Base-by-base conservation (phyloP, 2,888 invertebrate genomes). In the Pharmacophagus antenor region DNA sequence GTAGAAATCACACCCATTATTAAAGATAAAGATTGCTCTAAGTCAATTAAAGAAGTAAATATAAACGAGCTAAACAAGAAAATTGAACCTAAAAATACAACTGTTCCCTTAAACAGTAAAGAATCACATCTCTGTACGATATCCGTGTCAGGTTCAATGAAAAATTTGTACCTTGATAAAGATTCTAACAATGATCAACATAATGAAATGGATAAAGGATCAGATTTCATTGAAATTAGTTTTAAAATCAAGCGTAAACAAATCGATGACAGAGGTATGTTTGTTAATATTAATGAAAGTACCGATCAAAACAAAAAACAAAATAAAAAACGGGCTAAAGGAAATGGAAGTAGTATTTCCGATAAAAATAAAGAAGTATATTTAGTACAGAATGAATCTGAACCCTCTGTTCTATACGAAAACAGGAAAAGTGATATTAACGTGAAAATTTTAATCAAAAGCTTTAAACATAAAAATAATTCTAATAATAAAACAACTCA, bases 141-240 rank as follows among this genome's bases (percentile, higher is more conserved):
- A 17, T 70, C 72, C 2, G 75, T 79, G 12, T 67, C 72, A 58
- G 70, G 69, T 41, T 61, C 67, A 3, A 66, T 70, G 20, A 74
- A 74, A 7, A 65, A 70, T 27, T 59, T 23, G 31, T 52, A 63
- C 41, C 63, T 72, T 20, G 68, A 71, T 54, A 65, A 65, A 31
- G 54, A 62, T 5, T 58, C 66, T 54, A 63, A 72, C 18, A 56
- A 67, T 2, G 58, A 56, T 2, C 66, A 75, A 47, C 61, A 56
- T 1, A 74, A 65, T 64, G 80, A 77, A 55, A 71, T 76, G 12
- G 63, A 63, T 2, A 85, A 80, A 64, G 54, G 78, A 31, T 65
- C 74, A 10, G 84, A 85, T 67, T 67, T 79, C 41, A 74, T 87
- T 51, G 86, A 87, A 73, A 85, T 88, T 42, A 76, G 81, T 62